Conservation (phyloP, 2,888 invertebrate species). For the Merodon equestris region DNA sequence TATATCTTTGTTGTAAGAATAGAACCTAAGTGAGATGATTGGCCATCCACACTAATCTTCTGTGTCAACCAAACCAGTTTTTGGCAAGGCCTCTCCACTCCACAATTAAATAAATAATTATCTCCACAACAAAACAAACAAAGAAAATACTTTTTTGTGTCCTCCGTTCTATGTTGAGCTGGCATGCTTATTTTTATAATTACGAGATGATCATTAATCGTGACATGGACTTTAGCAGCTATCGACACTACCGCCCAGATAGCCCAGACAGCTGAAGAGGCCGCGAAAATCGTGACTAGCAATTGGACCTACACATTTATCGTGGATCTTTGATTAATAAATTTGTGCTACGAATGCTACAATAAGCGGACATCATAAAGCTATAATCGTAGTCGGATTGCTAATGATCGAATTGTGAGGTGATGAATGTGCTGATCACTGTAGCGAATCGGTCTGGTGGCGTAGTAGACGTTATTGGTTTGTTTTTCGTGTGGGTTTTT, state of each 20-base stretch:
- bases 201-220: conserved; percentile 55
- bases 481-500: too few species aligned
- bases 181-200: conserved; percentile 54
- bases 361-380: conserved; percentile 46
- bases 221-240: conserved; percentile 51
- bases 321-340: conserved; percentile 29
- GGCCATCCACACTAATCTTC: too few species aligned
- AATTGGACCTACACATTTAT: conserved; percentile 36
- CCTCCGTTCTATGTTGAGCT: conserved; percentile 12
- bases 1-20: too few species aligned
- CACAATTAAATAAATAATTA: too few species aligned
- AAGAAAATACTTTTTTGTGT: too few species aligned
- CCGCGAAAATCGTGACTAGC: conserved; percentile 34
- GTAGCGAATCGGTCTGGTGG: conserved; percentile 32
- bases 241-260: conserved; percentile 34
- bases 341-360: conserved; percentile 15
- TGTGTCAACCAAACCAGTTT: too few species aligned
- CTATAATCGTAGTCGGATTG: conserved; percentile 32
- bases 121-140: too few species aligned
- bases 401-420: conserved; percentile 35
- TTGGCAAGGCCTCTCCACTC: too few species aligned
- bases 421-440: conserved; percentile 36
- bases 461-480: neutral
- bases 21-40: too few species aligned
- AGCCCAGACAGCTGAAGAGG: conserved; percentile 21